A percentile compares a stretch with the other conserved stretches of the same genome.
These are phyloP conservation scores for Caenorhabditis imperialis DNA, from an alignment of 2,888 invertebrate species.

Conservation along the genomic window DNA sequence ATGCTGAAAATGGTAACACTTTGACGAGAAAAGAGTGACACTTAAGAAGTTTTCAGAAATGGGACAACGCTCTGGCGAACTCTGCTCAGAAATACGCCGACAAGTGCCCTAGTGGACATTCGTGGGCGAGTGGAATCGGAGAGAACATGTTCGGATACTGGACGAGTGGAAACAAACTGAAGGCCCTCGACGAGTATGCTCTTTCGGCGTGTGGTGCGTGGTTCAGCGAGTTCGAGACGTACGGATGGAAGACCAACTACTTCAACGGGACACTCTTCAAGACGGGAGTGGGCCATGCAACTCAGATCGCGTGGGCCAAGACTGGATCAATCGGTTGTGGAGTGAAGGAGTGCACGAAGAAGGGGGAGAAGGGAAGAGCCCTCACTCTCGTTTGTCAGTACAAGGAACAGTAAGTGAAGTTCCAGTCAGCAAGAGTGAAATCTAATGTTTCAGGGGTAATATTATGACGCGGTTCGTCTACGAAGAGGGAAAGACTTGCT, in stretches of 20 bases:
- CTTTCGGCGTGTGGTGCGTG: too few species aligned
- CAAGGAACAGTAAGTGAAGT: neutral
- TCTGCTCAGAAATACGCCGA: too few species aligned
- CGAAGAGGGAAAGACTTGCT: slow-evolving; percentile 29
- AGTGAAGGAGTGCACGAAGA: slow-evolving; percentile 37
- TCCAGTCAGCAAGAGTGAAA: neutral
- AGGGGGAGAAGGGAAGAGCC: slow-evolving; percentile 38
- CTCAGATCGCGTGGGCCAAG: slow-evolving; percentile 51
- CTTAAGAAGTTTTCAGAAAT: too few species aligned
- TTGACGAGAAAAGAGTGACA: too few species aligned
- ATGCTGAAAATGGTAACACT: too few species aligned
- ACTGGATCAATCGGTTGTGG: slow-evolving; percentile 42
- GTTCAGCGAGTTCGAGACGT: slow-evolving; percentile 20
- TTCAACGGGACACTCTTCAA: slow-evolving; percentile 21
- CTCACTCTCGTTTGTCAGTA: slow-evolving; percentile 55
- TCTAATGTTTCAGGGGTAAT: slow-evolving; percentile 45
- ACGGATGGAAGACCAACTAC: slow-evolving; percentile 46
- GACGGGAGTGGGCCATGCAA: slow-evolving; percentile 44
- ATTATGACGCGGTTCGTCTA: slow-evolving; percentile 31
- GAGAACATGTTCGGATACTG: too few species aligned
- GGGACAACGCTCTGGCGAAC: too few species aligned
- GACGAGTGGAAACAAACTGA: too few species aligned
- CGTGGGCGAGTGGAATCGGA: too few species aligned
- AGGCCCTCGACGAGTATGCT: too few species aligned
- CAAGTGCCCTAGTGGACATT: too few species aligned